Evolutionary conservation across 2,797 vertebrate genomes (phyloP).

Genomic region (Brachyalestes nurse): DNA sequence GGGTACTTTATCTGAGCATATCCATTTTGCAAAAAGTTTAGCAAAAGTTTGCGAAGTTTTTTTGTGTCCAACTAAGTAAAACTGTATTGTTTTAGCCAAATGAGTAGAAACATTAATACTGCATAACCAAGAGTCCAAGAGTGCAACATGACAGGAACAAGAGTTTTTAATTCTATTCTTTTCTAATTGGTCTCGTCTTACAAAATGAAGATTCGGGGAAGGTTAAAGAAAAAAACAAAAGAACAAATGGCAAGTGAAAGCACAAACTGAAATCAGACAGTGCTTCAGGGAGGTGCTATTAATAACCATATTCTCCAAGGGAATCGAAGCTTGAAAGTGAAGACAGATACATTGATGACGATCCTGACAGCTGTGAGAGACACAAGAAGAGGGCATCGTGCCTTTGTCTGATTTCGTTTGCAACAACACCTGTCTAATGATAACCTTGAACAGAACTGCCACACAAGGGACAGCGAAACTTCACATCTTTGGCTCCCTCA

Average conservation of each 20-base stretch:
- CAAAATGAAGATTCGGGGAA: not conserved
- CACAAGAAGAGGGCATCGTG: conserved; percentile 43
- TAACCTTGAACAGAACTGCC: conserved; percentile 63
- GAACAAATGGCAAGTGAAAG: not conserved
- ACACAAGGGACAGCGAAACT: conserved; percentile 21
- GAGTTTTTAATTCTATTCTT: not conserved
- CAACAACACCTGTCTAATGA: conserved; percentile 52
- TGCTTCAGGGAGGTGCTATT: not conserved
- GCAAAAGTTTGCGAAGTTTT: not conserved
- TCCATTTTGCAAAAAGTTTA: no score
- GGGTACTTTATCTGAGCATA: not conserved
- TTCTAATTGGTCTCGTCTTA: not conserved
- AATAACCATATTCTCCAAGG: conserved; percentile 45
- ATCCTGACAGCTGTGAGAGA: conserved; percentile 44
- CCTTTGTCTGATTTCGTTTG: conserved; percentile 54
- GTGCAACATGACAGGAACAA: not conserved
- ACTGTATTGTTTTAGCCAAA: not conserved
- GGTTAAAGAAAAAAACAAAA: not conserved
- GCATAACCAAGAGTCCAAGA: not conserved
- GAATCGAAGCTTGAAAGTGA: conserved; percentile 59
- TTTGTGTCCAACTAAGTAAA: not conserved
- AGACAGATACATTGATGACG: conserved; percentile 41
- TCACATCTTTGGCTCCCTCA: conserved; percentile 26
- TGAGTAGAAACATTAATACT: no score
- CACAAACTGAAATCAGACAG: conserved; percentile 18